phyloP scores from a whole-genome alignment of 2,888 invertebrate genomes.

The Escarpia spicata region DNA sequence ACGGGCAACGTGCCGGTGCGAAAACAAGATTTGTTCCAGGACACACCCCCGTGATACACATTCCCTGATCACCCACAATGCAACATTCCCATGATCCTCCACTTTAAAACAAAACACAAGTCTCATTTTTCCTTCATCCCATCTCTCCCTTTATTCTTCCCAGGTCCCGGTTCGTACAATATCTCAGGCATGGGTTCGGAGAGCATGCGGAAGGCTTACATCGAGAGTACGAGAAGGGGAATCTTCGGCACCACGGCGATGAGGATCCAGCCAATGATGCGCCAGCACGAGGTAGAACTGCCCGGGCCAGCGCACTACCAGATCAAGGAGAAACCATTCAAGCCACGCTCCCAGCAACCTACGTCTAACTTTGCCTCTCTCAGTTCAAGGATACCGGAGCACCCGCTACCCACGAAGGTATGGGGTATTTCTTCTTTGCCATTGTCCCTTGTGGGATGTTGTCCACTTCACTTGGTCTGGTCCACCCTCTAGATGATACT shows the following conservation, averaged over 20 bases:
- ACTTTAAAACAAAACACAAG: neutral
- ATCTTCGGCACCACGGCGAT: slow-evolving; percentile 63
- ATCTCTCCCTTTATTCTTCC: neutral
- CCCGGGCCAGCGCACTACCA: slow-evolving; percentile 64
- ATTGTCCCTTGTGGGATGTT: too few species aligned
- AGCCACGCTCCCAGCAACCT: slow-evolving; percentile 53
- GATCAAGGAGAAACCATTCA: slow-evolving; percentile 55
- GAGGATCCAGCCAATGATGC: slow-evolving; percentile 46
- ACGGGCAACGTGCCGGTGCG: neutral
- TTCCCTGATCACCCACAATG: neutral
- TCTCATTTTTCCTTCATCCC: neutral
- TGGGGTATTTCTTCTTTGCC: neutral
- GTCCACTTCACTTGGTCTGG: too few species aligned
- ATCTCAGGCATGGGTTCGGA: slow-evolving; percentile 63
- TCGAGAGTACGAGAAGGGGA: slow-evolving; percentile 62
- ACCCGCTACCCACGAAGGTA: slow-evolving; percentile 43
- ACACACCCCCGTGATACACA: neutral
- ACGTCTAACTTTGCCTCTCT: slow-evolving; percentile 63
- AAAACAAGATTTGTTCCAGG: neutral
- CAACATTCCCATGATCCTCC: neutral
- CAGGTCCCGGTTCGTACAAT: slow-evolving; percentile 64
- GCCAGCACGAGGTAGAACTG: slow-evolving; percentile 32
- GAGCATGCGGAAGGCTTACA: slow-evolving; percentile 62
- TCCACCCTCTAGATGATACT: too few species aligned
- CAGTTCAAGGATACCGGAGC: slow-evolving; percentile 50